phyloP scores from a whole-genome alignment of 1,140 invertebrate genomes.

The Pseudachorutes palmiensis region DNA sequence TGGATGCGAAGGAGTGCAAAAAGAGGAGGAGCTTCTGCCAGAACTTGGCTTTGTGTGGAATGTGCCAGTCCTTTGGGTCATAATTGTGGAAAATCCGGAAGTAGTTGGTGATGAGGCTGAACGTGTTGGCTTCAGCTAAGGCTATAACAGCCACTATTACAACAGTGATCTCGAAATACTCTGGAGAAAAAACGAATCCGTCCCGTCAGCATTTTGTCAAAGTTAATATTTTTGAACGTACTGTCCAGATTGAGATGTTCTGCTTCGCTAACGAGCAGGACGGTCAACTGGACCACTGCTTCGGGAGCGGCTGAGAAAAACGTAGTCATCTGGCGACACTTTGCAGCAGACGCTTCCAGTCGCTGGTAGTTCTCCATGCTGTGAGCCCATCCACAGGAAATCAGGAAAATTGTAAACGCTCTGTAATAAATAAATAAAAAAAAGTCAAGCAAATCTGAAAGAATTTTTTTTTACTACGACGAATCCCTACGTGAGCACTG shows the following conservation, averaged over 20 bases:
- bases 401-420: constrained; percentile 17
- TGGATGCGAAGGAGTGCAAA: constrained; percentile 29
- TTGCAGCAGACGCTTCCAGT: constrained; percentile 35
- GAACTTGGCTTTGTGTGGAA: constrained; percentile 23
- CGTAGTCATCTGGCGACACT: constrained; percentile 29
- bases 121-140: constrained; percentile 30
- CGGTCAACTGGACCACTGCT: constrained; percentile 32
- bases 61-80: constrained; percentile 26
- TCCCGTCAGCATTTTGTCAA: neutral
- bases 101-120: constrained; percentile 28
- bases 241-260: constrained; percentile 14
- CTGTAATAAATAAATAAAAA: constrained; percentile 5
- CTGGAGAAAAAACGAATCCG: constrained; percentile 12
- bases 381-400: constrained; percentile 25
- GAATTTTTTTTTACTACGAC: neutral
- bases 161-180: constrained; percentile 32
- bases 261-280: constrained; percentile 20
- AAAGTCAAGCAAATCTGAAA: neutral
- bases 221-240: constrained; percentile 9
- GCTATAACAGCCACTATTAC: constrained; percentile 25
- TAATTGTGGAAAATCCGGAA: constrained; percentile 29
- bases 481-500: constrained; percentile 30
- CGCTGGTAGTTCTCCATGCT: constrained; percentile 26
- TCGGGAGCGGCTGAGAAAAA: constrained; percentile 35
- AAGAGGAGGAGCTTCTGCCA: constrained; percentile 30